Base-by-base conservation (phyloP, 2,888 invertebrate species). In the Nemotelus nigrinus region DNA sequence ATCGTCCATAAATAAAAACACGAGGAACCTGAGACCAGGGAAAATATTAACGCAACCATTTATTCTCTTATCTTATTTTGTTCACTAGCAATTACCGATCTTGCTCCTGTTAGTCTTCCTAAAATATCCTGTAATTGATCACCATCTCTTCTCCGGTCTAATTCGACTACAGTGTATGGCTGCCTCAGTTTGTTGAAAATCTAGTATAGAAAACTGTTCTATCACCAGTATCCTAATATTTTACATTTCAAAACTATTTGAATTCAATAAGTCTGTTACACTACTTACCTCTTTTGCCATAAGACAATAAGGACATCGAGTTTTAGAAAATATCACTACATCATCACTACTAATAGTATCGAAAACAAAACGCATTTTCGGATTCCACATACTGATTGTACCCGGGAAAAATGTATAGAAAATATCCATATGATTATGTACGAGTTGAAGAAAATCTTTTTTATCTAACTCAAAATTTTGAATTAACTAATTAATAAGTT, bases 291-390 rank as follows among this genome's bases (percentile, higher is more conserved):
- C 91, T 88, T 97, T 97, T 0, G 97, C 97, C 89, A 95, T 90
- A 80, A 89, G 92, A 86, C 98, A 98, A 84, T 94, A 98, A 0
- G 97, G 97, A 83, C 98, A 98, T 83, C 91, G 92, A 0, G 91
- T 89, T 87, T 98, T 98, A 0, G 97, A 96, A 86, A 97, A 98
- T 80, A 98, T 94, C 39, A 96, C 94, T 41, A 98, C 93, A 84
- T 92, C 92, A 81, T 95, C 92, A 77, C 92, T 90, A 47, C 89
- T 86, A 82, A 96, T 92, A 8, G 92, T 86, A 63, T 92, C 89
- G 81, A 93, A 90, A 47, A 96, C 90, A 71, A 85, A 85, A 64
- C n/a, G 6, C n/a, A n/a, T n/a, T n/a, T n/a, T n/a, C n/a, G n/a
- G n/a, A n/a, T n/a, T n/a, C n/a, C n/a, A n/a, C n/a, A n/a, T n/a